Conservation (phyloP, 2,113 vertebrate genomes). For the Marmota monax region DNA sequence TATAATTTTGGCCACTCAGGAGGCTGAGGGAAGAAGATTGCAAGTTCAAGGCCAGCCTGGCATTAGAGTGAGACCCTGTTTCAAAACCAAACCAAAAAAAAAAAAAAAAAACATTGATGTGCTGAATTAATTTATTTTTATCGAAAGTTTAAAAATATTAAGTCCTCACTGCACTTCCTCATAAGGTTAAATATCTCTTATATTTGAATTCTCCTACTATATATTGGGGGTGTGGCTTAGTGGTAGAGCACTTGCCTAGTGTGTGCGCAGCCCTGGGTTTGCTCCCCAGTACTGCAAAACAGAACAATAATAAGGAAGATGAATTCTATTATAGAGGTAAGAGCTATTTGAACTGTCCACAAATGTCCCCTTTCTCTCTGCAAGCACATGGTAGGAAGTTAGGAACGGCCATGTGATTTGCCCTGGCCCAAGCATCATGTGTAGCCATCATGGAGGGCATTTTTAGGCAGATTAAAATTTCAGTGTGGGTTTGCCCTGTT, state of each 20-base stretch:
- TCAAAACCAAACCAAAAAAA: no score
- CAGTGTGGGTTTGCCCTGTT: neutral
- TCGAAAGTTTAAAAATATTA: slow-evolving; percentile 17
- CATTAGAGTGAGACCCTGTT: no score
- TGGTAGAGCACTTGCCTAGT: no score
- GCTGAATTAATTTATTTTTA: neutral
- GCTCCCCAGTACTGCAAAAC: no score
- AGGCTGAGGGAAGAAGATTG: no score
- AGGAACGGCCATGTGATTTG: neutral
- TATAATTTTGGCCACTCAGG: no score
- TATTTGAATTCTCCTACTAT: neutral
- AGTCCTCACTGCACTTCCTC: neutral
- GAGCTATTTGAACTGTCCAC: neutral
- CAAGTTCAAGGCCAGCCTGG: no score
- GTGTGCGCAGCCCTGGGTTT: no score
- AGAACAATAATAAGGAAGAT: no score
- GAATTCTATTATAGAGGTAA: neutral
- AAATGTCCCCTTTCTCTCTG: neutral
- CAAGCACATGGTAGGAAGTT: neutral
- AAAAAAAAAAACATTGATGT: neutral
- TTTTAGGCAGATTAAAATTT: neutral
- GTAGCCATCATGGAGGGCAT: neutral
- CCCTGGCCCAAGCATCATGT: neutral
- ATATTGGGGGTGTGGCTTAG: no score
- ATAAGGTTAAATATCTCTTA: neutral